phyloP scores from a whole-genome alignment of 64 coral and sea anemone genomes.

The Stichodactyla helianthus region DNA sequence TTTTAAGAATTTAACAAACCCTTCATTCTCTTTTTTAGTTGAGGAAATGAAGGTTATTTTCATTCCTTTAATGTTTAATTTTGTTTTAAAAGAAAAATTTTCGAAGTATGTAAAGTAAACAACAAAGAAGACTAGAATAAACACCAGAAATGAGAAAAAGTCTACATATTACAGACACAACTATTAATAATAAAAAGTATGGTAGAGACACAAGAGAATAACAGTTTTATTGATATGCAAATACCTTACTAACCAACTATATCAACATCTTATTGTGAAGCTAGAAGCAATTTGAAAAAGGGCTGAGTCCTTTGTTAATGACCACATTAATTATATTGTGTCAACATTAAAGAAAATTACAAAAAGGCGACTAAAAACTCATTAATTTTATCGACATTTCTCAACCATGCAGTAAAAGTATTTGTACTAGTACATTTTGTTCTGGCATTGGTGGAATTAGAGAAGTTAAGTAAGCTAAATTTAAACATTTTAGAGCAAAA shows the following conservation, averaged over 20 bases:
- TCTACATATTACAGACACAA: neutral
- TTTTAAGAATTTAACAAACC: neutral
- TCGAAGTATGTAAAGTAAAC: neutral
- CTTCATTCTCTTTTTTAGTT: neutral
- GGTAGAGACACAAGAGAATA: neutral
- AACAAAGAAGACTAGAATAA: neutral
- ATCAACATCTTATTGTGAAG: neutral
- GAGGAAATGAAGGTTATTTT: neutral
- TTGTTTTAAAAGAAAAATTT: neutral
- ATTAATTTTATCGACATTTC: slow-evolving; percentile 1
- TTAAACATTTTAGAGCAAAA: neutral
- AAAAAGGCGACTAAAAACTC: neutral
- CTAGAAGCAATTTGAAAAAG: slow-evolving; percentile 8
- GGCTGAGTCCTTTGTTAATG: slow-evolving; percentile 5
- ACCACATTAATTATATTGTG: slow-evolving; percentile 22
- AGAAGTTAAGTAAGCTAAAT: neutral
- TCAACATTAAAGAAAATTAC: slow-evolving; percentile 14
- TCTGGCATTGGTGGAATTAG: neutral
- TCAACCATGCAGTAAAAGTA: neutral
- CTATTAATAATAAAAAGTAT: neutral
- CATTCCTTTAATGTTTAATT: neutral
- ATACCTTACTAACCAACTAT: neutral
- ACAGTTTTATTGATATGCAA: neutral
- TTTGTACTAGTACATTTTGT: neutral
- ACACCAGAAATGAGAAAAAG: neutral